phyloP scores from a whole-genome alignment of 2,888 invertebrate species.

The Eupithecia abbreviata region DNA sequence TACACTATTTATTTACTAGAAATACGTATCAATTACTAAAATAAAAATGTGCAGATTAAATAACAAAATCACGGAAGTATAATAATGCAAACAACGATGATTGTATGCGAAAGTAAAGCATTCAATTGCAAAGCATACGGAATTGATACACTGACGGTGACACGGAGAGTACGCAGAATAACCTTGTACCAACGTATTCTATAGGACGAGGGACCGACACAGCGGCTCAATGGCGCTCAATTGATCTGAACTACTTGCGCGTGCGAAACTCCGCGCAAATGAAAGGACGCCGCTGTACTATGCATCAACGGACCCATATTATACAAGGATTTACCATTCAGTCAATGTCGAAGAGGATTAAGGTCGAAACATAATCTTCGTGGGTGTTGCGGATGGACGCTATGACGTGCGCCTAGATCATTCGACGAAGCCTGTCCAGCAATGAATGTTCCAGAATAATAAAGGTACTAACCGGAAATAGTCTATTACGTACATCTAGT shows the following conservation, averaged over 20 bases:
- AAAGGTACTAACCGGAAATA: conserved; percentile 45
- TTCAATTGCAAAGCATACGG: conserved; percentile 48
- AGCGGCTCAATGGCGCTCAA: conserved; percentile 76
- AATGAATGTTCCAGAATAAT: conserved; percentile 34
- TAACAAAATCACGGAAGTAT: conserved; percentile 17
- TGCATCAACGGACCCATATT: conserved; percentile 48
- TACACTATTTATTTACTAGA: not conserved
- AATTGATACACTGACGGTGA: conserved; percentile 53
- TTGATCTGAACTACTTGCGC: conserved; percentile 78
- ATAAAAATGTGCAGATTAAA: conserved; percentile 1
- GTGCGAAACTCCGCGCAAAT: conserved; percentile 70
- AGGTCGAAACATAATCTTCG: conserved; percentile 40
- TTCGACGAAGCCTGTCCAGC: conserved; percentile 24
- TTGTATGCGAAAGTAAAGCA: conserved; percentile 43
- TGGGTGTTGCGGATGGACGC: conserved; percentile 36
- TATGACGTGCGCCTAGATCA: conserved; percentile 36
- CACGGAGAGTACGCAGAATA: conserved; percentile 59
- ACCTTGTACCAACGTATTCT: conserved; percentile 70
- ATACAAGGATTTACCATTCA: conserved; percentile 40
- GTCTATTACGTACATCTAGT: conserved; percentile 52
- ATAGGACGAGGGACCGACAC: conserved; percentile 66
- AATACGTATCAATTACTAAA: not conserved
- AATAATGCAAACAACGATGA: conserved; percentile 21
- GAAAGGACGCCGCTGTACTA: conserved; percentile 63
- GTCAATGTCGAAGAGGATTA: conserved; percentile 41